Evolutionary conservation across 2,797 vertebrate species (phyloP).

Genomic region (Pipistrellus pipistrellus): DNA sequence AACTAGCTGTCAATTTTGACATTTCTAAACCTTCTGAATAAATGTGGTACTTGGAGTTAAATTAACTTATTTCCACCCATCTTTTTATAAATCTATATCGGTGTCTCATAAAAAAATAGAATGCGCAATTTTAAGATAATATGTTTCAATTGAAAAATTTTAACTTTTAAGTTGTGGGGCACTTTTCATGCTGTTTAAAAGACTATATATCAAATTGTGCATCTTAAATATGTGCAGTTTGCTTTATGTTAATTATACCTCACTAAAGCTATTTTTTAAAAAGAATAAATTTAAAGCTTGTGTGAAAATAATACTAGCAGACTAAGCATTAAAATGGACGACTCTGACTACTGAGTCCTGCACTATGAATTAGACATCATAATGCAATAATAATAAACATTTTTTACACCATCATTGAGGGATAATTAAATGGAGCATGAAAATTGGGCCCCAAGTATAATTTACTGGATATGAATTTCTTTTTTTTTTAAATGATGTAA

Average conservation of each 20-base stretch:
- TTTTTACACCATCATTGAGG: constrained; percentile 73
- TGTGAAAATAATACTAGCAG: constrained; percentile 73
- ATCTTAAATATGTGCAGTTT: constrained; percentile 75
- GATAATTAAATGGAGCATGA: constrained; percentile 77
- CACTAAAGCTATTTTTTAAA: constrained; percentile 72
- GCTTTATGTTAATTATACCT: constrained; percentile 78
- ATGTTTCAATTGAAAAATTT: constrained; percentile 82
- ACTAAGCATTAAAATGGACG: constrained; percentile 77
- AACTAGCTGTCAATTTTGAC: constrained; percentile 97
- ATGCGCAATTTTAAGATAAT: constrained; percentile 84
- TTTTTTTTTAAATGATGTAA: constrained; percentile 77
- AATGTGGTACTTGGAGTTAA: constrained; percentile 84
- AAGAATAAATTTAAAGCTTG: constrained; percentile 70
- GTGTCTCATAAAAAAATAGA: constrained; percentile 79
- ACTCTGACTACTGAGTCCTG: constrained; percentile 72
- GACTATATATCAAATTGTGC: constrained; percentile 72
- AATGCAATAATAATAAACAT: constrained; percentile 84
- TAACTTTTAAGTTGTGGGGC: constrained; percentile 77
- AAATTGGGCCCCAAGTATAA: constrained; percentile 79
- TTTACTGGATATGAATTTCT: constrained; percentile 76
- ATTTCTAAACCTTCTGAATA: constrained; percentile 92
- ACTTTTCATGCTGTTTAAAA: constrained; percentile 85
- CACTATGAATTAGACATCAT: constrained; percentile 80
- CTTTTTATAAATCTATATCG: constrained; percentile 79
- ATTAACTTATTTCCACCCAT: constrained; percentile 79